Evolutionary conservation across 1,140 invertebrate species (phyloP), one percentile per base, ranked within the genome.

Genomic region (Drosophila saltans): DNA sequence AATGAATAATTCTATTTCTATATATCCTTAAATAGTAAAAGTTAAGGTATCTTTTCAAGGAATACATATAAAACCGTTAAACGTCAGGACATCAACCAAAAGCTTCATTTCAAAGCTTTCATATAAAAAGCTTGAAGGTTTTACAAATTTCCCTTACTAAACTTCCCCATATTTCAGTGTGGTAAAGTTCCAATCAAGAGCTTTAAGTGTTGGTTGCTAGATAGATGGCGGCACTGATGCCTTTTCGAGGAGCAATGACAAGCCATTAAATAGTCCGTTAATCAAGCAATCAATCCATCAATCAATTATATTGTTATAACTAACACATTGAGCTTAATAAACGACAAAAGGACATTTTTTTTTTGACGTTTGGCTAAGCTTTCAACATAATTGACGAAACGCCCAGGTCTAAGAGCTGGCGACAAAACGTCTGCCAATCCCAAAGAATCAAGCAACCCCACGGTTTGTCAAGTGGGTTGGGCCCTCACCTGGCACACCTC

Each of bases 81-180:
- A 9, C 45, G 24, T 1, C 8, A 26, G 2, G 7, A 52, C 21
- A 21, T 10, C 24, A 10, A 26, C 2, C 21, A 11, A 2, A 40
- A 40, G 45, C 2, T 26, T 10, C 65, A 21, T 11, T n/a, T 1
- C 6, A 63, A 36, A 41, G 39, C 21, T 41, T 64, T 7, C 1
- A 9, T 0, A 0, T 30, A 4, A 26, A 24, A 36, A 41, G 10
- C 36, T 24, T 8, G 2, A 11, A 45, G 11, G n/a, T 55, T 11
- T 11, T 1, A 7, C 21, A 40, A 21, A 40, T 16, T 8, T 39
- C 6, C 61, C 59, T 58, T 2, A 0, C 6, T 40, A 2, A 16
- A 73, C 55, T 74, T 74, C 85, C 82, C 83, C 63, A n/a, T 16
- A 66, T 72, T 83, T 69, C 6, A 1, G 6, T 11, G 58, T 82